phyloP scores from a whole-genome alignment of 1,140 invertebrate genomes.

The Heliconius congener region DNA sequence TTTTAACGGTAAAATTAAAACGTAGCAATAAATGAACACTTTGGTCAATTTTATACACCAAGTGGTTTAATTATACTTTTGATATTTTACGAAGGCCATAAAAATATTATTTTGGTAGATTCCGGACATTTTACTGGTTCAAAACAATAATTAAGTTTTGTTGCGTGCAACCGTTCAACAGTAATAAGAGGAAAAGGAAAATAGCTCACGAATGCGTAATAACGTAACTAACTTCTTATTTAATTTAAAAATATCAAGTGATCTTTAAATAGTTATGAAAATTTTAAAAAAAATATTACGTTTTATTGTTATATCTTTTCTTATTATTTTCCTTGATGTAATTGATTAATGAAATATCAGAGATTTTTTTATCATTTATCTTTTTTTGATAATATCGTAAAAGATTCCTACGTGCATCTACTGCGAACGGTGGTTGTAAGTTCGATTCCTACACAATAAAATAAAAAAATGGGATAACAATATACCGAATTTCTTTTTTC shows the following conservation, averaged over 20 bases:
- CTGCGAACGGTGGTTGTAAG: too few relatives aligned
- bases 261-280: constrained; percentile 22
- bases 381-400: too few relatives aligned
- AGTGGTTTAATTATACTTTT: constrained; percentile 16
- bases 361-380: too few relatives aligned
- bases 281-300: too few relatives aligned
- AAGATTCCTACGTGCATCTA: too few relatives aligned
- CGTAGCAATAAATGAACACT: neutral
- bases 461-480: too few relatives aligned
- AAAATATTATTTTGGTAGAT: constrained; percentile 15
- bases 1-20: neutral
- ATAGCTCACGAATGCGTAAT: constrained; percentile 26
- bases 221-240: constrained; percentile 26
- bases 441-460: too few relatives aligned
- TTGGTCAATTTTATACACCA: neutral
- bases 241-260: constrained; percentile 24
- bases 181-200: constrained; percentile 19
- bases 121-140: constrained; percentile 20
- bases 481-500: too few relatives aligned
- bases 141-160: constrained; percentile 26
- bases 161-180: constrained; percentile 27
- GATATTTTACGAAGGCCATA: constrained; percentile 11
- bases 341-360: too few relatives aligned
- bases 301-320: too few relatives aligned
- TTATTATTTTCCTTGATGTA: too few relatives aligned